phyloP scores from a whole-genome alignment of 1,140 invertebrate genomes.

The Charaxes varanes region DNA sequence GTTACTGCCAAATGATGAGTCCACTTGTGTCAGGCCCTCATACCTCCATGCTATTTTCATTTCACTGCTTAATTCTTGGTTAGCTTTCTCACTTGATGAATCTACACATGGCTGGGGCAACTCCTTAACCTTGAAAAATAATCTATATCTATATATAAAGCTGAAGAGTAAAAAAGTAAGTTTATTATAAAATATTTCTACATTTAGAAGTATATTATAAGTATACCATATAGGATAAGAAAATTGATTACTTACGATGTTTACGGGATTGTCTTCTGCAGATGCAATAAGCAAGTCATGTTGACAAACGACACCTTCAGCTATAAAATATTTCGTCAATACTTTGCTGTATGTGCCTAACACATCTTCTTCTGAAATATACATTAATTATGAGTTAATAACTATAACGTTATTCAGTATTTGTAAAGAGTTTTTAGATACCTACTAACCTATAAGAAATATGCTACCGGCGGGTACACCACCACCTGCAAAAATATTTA shows the following conservation, averaged over 20 bases:
- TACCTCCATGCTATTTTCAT: constrained; percentile 93
- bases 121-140: constrained; percentile 52
- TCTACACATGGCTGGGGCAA: constrained; percentile 57
- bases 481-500: constrained; percentile 66
- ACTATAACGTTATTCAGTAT: not conserved
- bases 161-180: too few relatives aligned
- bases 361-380: constrained; percentile 84
- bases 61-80: constrained; percentile 33
- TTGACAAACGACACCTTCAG: constrained; percentile 84
- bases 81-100: constrained; percentile 32
- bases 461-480: constrained; percentile 75
- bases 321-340: constrained; percentile 86
- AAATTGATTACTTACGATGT: constrained; percentile 72
- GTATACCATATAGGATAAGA: too few relatives aligned
- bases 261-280: constrained; percentile 79
- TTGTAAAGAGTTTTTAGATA: constrained; percentile 1
- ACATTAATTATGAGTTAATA: constrained; percentile 1
- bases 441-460: constrained; percentile 72
- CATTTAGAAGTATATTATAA: too few relatives aligned
- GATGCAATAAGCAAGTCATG: constrained; percentile 84
- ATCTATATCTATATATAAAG: not conserved
- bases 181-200: too few relatives aligned
- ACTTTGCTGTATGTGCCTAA: constrained; percentile 84
- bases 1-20: constrained; percentile 72
- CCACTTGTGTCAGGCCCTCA: constrained; percentile 80